These are phyloP conservation scores for Ophonus ardosiacus DNA, from an alignment of 2,888 invertebrate genomes.

Conservation along the genomic window DNA sequence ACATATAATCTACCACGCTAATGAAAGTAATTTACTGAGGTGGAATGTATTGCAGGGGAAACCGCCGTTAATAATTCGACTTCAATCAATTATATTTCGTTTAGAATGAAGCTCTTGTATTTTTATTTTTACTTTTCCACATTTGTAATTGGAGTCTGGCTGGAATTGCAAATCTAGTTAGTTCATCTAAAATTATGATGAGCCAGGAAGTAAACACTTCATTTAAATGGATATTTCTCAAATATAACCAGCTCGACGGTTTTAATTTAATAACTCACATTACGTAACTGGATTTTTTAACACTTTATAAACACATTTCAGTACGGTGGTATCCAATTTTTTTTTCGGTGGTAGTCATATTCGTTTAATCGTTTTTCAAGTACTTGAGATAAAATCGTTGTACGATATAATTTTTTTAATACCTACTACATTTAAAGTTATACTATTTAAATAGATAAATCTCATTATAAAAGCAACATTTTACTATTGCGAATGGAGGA, in stretches of 20 bases:
- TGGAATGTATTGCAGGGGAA: conserved; percentile 10
- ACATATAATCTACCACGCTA: conserved; percentile 33
- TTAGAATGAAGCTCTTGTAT: background rate
- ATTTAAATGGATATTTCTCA: background rate
- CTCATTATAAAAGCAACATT: no score
- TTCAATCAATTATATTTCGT: background rate
- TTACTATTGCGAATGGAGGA: no score
- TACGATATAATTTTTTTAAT: no score
- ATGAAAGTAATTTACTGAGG: conserved; percentile 32
- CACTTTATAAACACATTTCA: no score
- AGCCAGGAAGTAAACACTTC: background rate
- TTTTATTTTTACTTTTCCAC: conserved; percentile 10
- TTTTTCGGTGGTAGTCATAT: no score
- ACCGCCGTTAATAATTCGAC: conserved; percentile 13
- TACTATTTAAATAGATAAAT: no score
- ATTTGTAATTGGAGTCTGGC: background rate
- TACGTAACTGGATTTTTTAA: background rate
- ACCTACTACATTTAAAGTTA: no score
- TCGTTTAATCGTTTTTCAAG: no score
- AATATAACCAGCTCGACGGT: background rate
- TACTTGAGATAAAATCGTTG: no score
- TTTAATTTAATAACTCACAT: background rate
- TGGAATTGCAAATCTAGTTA: conserved; percentile 11
- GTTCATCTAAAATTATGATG: conserved; percentile 12
- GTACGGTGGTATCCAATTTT: no score